Evolutionary conservation across 2,888 invertebrate genomes (phyloP), one percentile per base, ranked within the genome.

Genomic region (Tetheella fluctuosa): DNA sequence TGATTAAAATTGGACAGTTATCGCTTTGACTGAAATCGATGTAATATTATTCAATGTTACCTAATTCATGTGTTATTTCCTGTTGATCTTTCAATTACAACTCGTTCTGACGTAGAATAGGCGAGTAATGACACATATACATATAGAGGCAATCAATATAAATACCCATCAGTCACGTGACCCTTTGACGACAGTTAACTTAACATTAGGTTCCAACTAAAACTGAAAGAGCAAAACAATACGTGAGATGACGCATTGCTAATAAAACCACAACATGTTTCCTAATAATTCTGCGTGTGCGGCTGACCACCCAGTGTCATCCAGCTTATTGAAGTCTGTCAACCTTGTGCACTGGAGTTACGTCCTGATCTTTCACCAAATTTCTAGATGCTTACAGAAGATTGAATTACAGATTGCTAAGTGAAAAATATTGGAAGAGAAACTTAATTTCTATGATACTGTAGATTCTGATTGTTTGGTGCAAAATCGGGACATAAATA

Each of bases 221-320:
- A 20, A 48, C 17, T 10, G 17, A 2, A 42, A 42, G 42, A 48
- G 48, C 48, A 48, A 48, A 48, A 48, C 48, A 48, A 48, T 42
- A n/a, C 42, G n/a, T 17, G 2, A 17, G 42, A 48, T 81, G 80
- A 80, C 79, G 68, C 80, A 80, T 68, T 63, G 63, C 7, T 15
- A 71, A 76, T 71, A 71, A 73, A 77, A 73, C 79, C 73, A 71
- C 73, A 72, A 59, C 57, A 69, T 58, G 68, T 64, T 78, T 74
- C 71, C 67, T 70, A 72, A 79, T 77, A 80, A 78, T 70, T 76
- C 67, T 67, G 61, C 61, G 20, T 48, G 48, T 48, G 48, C 7
- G 48, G 48, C 61, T 67, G 79, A 66, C 74, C 72, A 74, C 70
- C 63, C 65, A 61, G 58, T 52, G 23, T 53, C 58, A 20, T 67